Evolutionary conservation across 2,888 invertebrate genomes (phyloP), one percentile per base, ranked within the genome.

Genomic region (Pandemis corylana): DNA sequence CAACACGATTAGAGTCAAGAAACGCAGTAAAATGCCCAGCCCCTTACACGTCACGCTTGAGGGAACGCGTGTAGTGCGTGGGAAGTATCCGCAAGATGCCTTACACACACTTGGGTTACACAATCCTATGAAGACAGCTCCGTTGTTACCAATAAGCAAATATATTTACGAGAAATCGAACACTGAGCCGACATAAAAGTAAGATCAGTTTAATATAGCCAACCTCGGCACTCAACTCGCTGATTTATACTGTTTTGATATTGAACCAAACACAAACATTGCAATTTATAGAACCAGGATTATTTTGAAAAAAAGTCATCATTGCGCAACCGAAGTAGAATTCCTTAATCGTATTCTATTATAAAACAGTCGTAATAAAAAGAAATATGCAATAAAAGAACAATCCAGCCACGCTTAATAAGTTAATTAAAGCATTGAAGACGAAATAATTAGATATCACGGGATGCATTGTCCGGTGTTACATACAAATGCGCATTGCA

Each of bases 21-120:
- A 83, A 83, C 81, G 86, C 87, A 88, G 89, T 89, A 89, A 88
- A 90, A 90, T 87, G 87, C 85, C 89, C 90, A 90, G 93, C 93
- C 94, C 93, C 92, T 89, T 87, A 80, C 83, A 81, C 87, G 91
- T 92, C 88, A 93, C 92, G 93, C 89, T 90, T 87, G 87, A 88
- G 85, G 89, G 88, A 87, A 81, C 87, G 86, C 85, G 87, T 87
- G 87, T 87, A 84, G 86, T 89, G 92, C 93, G 94, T 94, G 94
- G 94, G 94, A 94, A 94, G 89, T 82, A 81, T 84, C 83, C 81
- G 79, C 82, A 85, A 84, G 85, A 87, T 83, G 81, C 82, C 88
- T 85, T 87, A 87, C 90, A 91, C 91, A 92, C 89, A 89, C 92
- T 94, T 90, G 85, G 84, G 89, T 93, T 93, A 91, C 93, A 92